A percentile compares a stretch with the other conserved stretches of the same genome.
These are phyloP conservation scores for Tromatobia lineatoria DNA, from an alignment of 2,888 invertebrate species.

Conservation along the genomic window DNA sequence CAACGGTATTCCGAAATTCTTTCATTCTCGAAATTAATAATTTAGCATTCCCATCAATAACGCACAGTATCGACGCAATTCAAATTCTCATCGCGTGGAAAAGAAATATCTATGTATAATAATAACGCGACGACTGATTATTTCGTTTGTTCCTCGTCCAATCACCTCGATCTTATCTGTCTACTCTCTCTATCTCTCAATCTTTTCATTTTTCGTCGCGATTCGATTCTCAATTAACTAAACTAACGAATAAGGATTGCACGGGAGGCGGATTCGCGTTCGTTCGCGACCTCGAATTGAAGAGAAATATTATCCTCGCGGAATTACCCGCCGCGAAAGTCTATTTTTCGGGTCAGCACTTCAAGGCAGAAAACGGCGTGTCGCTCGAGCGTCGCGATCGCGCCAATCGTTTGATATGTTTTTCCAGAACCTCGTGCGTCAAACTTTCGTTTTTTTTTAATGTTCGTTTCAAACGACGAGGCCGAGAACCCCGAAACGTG, in stretches of 20 bases:
- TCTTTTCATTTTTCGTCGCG: conserved; percentile 38
- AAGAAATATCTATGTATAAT: conserved; percentile 44
- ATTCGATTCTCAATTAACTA: conserved; percentile 59
- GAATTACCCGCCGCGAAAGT: conserved; percentile 41
- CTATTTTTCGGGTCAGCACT: conserved; percentile 42
- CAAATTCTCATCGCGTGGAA: conserved; percentile 49
- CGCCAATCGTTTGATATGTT: conserved; percentile 64
- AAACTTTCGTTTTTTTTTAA: conserved; percentile 19
- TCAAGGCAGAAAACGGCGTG: conserved; percentile 34
- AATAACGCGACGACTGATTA: conserved; percentile 57
- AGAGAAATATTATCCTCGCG: conserved; percentile 40
- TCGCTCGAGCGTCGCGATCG: conserved; percentile 39
- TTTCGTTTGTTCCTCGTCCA: conserved; percentile 16
- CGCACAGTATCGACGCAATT: conserved; percentile 44
- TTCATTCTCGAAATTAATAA: conserved; percentile 58
- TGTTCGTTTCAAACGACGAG: conserved; percentile 18
- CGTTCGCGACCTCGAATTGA: conserved; percentile 58
- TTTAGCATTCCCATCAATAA: conserved; percentile 62
- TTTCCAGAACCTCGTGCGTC: conserved; percentile 42
- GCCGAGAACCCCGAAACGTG: conserved; percentile 52
- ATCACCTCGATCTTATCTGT: conserved; percentile 51
- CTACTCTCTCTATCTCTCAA: conserved; percentile 41
- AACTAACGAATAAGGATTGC: conserved; percentile 69
- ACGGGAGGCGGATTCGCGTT: conserved; percentile 60
- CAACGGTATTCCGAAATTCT: conserved; percentile 41